A percentile compares a stretch with the other conserved stretches of the same genome.
Conservation (phyloP, 2,888 invertebrate genomes). For the Myopa testacea region DNA sequence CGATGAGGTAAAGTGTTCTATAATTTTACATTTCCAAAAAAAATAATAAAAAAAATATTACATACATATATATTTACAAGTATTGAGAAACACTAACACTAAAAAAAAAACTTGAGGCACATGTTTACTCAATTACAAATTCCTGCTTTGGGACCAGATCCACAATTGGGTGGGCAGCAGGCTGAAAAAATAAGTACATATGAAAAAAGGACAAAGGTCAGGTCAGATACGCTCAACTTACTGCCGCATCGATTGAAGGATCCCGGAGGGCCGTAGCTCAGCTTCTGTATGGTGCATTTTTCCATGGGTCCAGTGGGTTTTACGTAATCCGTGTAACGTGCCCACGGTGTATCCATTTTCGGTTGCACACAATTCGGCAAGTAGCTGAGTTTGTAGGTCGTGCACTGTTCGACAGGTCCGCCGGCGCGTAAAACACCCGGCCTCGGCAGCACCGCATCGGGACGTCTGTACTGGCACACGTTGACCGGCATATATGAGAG, state of each 20-base stretch:
- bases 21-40: slow-evolving; percentile 41
- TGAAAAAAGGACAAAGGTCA: slow-evolving; percentile 3
- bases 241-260: slow-evolving; percentile 64
- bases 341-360: slow-evolving; percentile 64
- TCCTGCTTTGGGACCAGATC: slow-evolving; percentile 60
- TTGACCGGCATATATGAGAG: slow-evolving; percentile 65
- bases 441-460: slow-evolving; percentile 55
- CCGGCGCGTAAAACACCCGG: slow-evolving; percentile 59
- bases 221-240: slow-evolving; percentile 43
- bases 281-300: slow-evolving; percentile 73
- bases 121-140: slow-evolving; percentile 55
- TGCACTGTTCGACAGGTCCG: slow-evolving; percentile 64
- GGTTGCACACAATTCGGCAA: slow-evolving; percentile 67
- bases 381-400: slow-evolving; percentile 73
- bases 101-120: slow-evolving; percentile 29
- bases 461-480: slow-evolving; percentile 56
- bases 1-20: slow-evolving; percentile 23
- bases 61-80: slow-evolving; percentile 24
- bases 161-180: slow-evolving; percentile 43
- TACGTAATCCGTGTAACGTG: slow-evolving; percentile 56
- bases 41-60: slow-evolving; percentile 22
- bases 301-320: slow-evolving; percentile 63
- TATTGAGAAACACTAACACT: slow-evolving; percentile 35
- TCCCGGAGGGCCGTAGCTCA: slow-evolving; percentile 74
- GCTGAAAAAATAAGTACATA: slow-evolving; percentile 36